Evolutionary conservation across 2,113 vertebrate species (phyloP).

Genomic region (Neomonachus schauinslandi): DNA sequence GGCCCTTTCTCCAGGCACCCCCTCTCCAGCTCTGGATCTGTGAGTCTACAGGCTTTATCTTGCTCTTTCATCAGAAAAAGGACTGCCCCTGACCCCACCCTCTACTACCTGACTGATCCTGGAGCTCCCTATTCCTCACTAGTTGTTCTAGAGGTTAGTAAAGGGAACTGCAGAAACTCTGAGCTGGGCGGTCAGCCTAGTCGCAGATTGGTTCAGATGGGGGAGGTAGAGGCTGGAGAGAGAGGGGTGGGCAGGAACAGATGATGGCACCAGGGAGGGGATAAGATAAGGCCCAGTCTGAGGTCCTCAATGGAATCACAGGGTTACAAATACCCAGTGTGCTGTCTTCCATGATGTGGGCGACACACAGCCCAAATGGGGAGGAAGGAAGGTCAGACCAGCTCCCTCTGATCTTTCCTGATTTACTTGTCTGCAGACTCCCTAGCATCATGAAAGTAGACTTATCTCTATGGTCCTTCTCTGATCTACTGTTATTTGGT

Average conservation of each 20-base stretch:
- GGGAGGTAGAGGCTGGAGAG: neutral
- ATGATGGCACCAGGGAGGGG: neutral
- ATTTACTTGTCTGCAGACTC: neutral
- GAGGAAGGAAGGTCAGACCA: neutral
- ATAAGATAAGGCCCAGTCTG: neutral
- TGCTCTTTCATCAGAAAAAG: neutral
- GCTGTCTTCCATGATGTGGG: neutral
- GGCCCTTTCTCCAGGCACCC: neutral
- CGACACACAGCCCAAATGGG: neutral
- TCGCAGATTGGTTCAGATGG: fast-evolving
- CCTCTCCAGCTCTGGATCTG: neutral
- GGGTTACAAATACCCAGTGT: neutral
- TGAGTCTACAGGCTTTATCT: neutral
- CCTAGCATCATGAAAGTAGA: neutral
- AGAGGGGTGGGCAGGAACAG: too few relatives aligned
- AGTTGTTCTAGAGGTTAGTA: neutral
- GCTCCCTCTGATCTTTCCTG: neutral
- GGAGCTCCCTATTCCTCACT: neutral
- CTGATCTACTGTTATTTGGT: neutral
- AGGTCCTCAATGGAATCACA: neutral
- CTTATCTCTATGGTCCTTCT: neutral
- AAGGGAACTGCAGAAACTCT: neutral
- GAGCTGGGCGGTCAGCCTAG: neutral
- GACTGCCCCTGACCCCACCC: neutral
- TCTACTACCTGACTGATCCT: neutral